Conservation (phyloP, 2,888 invertebrate genomes). For the Eupeodes latifasciatus region DNA sequence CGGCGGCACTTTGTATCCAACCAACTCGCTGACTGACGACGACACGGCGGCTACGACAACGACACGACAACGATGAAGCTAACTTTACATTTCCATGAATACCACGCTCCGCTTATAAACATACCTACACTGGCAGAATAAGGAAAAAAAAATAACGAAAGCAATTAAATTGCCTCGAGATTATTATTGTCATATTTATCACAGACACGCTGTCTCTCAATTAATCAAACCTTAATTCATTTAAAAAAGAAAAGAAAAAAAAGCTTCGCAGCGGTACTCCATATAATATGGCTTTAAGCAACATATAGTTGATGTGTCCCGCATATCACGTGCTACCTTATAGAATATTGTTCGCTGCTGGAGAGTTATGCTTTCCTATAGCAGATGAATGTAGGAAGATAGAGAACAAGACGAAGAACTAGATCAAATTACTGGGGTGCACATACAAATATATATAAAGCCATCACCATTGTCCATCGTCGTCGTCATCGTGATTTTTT, state of each 20-base stretch:
- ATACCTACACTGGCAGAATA: not conserved
- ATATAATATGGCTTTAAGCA: slow-evolving; percentile 8
- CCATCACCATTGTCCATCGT: slow-evolving; percentile 56
- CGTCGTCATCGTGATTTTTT: slow-evolving; percentile 14
- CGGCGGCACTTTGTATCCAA: slow-evolving; percentile 43
- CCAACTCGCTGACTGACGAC: not conserved
- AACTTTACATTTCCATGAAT: slow-evolving; percentile 25
- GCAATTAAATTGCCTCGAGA: slow-evolving; percentile 72
- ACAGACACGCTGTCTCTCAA: slow-evolving; percentile 74
- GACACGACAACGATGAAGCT: too few relatives aligned
- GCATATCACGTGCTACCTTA: slow-evolving; percentile 31
- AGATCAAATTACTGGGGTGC: slow-evolving; percentile 52
- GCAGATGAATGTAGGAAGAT: not conserved
- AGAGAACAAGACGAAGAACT: slow-evolving; percentile 36
- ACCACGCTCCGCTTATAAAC: not conserved
- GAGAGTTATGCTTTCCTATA: not conserved
- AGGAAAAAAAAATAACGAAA: slow-evolving; percentile 27
- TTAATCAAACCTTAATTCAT: slow-evolving; percentile 75
- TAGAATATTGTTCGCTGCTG: not conserved
- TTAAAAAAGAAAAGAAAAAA: slow-evolving; percentile 24
- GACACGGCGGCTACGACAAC: not conserved
- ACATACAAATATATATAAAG: slow-evolving; percentile 71
- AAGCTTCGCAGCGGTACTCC: slow-evolving; percentile 32
- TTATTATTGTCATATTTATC: slow-evolving; percentile 75
- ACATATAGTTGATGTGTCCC: slow-evolving; percentile 1